phyloP scores from a whole-genome alignment of 2,113 vertebrate genomes.

The Xenopus laevis region DNA sequence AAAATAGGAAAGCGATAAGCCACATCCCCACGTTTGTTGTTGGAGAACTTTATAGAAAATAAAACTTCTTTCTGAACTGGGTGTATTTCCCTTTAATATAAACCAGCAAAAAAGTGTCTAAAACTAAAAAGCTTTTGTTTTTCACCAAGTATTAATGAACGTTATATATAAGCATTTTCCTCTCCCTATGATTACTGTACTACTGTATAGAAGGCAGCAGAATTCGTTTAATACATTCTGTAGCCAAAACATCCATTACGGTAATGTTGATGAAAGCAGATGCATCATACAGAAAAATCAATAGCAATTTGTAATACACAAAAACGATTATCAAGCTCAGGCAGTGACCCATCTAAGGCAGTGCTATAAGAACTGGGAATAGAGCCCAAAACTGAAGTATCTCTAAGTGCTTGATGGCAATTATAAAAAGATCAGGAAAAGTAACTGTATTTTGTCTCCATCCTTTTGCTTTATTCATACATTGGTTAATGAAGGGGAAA shows the following conservation, averaged over 20 bases:
- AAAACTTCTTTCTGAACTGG: no score
- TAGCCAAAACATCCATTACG: conserved; percentile 39
- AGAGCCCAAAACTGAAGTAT: conserved; percentile 39
- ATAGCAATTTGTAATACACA: conserved; percentile 41
- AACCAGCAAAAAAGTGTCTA: no score
- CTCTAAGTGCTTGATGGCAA: conserved; percentile 43
- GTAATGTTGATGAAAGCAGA: conserved; percentile 39
- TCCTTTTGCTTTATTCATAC: conserved; percentile 12
- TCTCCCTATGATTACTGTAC: not conserved
- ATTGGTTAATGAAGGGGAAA: conserved; percentile 1
- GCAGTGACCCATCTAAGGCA: conserved; percentile 6
- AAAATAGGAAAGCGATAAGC: no score
- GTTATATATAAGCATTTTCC: not conserved
- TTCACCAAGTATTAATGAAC: not conserved
- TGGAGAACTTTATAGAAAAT: no score
- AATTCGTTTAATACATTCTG: conserved; percentile 26
- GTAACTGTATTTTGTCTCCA: conserved; percentile 12
- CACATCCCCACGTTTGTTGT: no score
- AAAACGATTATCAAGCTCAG: conserved; percentile 37
- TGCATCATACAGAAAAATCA: conserved; percentile 38
- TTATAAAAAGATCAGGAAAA: conserved; percentile 33
- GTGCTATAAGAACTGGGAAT: conserved; percentile 34
- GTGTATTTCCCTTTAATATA: no score
- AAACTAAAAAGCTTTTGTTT: no score
- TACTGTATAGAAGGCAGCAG: conserved; percentile 15